Percentiles rank a stretch among this genome's conserved stretches.
These are phyloP conservation scores for Argopecten irradians DNA, from an alignment of 1,140 invertebrate species.

Conservation along the genomic window DNA sequence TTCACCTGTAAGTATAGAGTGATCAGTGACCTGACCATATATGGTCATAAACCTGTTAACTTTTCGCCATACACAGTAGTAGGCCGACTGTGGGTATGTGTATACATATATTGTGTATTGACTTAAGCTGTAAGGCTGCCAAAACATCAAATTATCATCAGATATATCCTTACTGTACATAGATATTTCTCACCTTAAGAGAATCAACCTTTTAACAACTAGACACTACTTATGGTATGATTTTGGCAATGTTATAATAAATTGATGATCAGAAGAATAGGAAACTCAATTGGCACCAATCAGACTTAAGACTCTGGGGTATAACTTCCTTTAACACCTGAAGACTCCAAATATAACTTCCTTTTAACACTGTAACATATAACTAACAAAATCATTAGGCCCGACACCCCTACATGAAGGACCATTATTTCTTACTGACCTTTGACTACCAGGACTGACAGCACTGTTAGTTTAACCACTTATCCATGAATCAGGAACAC, in stretches of 20 bases:
- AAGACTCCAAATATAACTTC: too few relatives aligned
- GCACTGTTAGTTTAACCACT: background rate
- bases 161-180: background rate
- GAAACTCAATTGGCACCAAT: background rate
- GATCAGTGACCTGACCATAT: constrained; percentile 10
- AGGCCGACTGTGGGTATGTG: background rate
- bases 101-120: background rate
- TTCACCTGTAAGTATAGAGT: background rate
- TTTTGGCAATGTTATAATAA: background rate
- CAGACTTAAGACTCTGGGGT: too few relatives aligned
- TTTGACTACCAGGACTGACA: background rate
- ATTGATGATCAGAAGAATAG: background rate
- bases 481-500: too few relatives aligned
- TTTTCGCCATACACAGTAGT: background rate
- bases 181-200: background rate
- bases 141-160: background rate
- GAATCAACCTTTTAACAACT: background rate
- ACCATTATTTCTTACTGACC: background rate
- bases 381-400: background rate
- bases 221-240: too few relatives aligned
- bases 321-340: too few relatives aligned
- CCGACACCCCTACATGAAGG: background rate
- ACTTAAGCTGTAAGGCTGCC: background rate
- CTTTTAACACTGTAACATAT: too few relatives aligned
- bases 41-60: constrained; percentile 20